A percentile compares a stretch with the other conserved stretches of the same genome.
phyloP scores from a whole-genome alignment of 2,113 vertebrate species.

The Gobio gobio region DNA sequence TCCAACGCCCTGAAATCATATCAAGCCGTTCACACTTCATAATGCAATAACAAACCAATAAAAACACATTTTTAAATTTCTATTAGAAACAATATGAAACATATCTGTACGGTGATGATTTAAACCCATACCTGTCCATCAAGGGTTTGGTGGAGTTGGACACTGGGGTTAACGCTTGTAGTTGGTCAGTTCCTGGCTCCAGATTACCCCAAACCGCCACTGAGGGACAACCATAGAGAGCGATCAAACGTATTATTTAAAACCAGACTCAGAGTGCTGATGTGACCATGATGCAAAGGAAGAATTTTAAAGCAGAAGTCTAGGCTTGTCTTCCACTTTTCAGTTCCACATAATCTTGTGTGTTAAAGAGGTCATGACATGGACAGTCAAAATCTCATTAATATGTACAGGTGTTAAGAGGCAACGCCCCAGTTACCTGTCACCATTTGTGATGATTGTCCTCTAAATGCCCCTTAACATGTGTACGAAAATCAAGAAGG shows the following conservation, averaged over 20 bases:
- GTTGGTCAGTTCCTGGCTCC: constrained; percentile 52
- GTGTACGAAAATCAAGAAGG: too few species aligned
- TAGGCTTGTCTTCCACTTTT: too few species aligned
- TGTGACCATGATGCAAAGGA: too few species aligned
- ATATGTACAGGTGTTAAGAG: too few species aligned
- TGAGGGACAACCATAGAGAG: constrained; percentile 62
- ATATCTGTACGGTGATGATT: neutral
- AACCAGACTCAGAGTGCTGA: neutral
- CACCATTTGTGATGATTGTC: too few species aligned
- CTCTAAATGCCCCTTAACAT: too few species aligned
- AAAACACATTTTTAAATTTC: neutral
- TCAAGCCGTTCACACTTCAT: neutral
- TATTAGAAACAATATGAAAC: neutral
- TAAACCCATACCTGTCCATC: constrained; percentile 81
- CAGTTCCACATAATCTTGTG: too few species aligned
- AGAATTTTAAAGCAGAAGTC: too few species aligned
- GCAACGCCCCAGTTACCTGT: too few species aligned
- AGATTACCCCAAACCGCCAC: constrained; percentile 82
- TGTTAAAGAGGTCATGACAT: too few species aligned
- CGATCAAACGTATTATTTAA: too few species aligned
- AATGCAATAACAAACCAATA: neutral
- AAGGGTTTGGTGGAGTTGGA: constrained; percentile 77
- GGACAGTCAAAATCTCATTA: too few species aligned
- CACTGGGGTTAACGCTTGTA: constrained; percentile 66
- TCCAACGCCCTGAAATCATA: constrained; percentile 82